Base-by-base conservation (phyloP, 2,888 invertebrate genomes). In the Mimachlamys varia region DNA sequence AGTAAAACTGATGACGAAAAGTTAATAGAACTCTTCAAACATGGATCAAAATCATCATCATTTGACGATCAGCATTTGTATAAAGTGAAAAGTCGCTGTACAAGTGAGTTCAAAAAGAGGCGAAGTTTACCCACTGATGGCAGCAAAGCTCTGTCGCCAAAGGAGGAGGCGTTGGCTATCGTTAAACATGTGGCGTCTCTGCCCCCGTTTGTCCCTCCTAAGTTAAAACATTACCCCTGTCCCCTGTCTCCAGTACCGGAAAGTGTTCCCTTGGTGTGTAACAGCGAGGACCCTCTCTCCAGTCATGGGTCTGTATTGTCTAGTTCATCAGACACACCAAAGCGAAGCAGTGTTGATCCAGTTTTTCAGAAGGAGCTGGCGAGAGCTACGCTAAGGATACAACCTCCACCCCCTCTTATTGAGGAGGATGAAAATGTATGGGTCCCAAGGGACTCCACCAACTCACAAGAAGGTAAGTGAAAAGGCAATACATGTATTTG, bases 1-100 rank as follows among this genome's bases (percentile, higher is more conserved):
- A 94, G 95, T 88, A 95, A 95, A 94, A 96, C 95, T 55, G 95
- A 96, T 93, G 95, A 96, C 93, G 95, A 96, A 92, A 96, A 96
- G 92, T 89, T 96, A 17, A 94, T 95, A 76, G 95, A 95, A 90
- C 92, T 95, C 22, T 88, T 94, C 88, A 93, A 91, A 87, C 89
- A 91, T 88, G 92, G 92, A 37, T 76, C 76, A 76, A 76, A 76
- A 76, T 33, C 76, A 27, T 15, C 76, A 5, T 91, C 89, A 88
- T 91, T 89, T 90, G 92, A 91, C 17, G 93, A 92, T 91, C 91
- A 93, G 62, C 88, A 62, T 50, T 92, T 93, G 76, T 76, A 22
- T 15, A 92, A 89, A 33, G 88, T 62, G 37, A 90, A 89, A 62
- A 87, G 87, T 53, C 76, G 62, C n/a, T 88, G 49, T 27, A 88